Conservation (phyloP, 2,113 vertebrate species). For the Galeopterus variegatus region DNA sequence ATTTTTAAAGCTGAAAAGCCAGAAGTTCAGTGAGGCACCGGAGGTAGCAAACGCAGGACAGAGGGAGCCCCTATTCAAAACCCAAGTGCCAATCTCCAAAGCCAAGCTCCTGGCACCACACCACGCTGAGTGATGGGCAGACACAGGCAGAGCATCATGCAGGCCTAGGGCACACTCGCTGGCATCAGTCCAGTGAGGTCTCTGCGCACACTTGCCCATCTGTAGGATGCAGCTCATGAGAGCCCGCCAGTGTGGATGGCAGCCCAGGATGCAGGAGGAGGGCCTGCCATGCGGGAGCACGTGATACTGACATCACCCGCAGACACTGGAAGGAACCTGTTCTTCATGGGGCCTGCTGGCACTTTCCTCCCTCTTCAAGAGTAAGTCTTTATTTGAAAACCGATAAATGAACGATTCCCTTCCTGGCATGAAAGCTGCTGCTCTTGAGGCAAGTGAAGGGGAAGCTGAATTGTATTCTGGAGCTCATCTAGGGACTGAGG, state of each 20-base stretch:
- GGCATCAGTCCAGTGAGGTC: too few relatives aligned
- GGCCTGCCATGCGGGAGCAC: fast-evolving
- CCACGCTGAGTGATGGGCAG: not conserved
- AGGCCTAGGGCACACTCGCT: not conserved
- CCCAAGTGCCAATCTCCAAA: not conserved
- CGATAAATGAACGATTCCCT: not conserved
- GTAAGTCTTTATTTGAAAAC: not conserved
- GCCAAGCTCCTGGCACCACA: fast-evolving
- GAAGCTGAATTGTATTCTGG: not conserved
- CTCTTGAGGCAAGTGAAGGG: not conserved
- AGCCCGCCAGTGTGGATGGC: fast-evolving
- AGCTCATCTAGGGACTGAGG: not conserved
- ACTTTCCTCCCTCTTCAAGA: not conserved
- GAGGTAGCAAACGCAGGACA: not conserved
- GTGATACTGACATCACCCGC: fast-evolving
- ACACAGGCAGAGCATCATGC: not conserved
- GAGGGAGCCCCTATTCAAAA: not conserved
- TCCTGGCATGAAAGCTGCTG: not conserved
- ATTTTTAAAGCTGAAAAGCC: not conserved
- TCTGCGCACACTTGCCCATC: not conserved
- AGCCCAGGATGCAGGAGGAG: fast-evolving
- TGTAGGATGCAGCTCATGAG: not conserved
- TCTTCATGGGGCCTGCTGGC: not conserved
- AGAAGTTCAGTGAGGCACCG: not conserved
- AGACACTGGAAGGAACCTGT: too few relatives aligned